Conservation (phyloP, 2,113 vertebrate genomes). For the Pogona vitticeps region DNA sequence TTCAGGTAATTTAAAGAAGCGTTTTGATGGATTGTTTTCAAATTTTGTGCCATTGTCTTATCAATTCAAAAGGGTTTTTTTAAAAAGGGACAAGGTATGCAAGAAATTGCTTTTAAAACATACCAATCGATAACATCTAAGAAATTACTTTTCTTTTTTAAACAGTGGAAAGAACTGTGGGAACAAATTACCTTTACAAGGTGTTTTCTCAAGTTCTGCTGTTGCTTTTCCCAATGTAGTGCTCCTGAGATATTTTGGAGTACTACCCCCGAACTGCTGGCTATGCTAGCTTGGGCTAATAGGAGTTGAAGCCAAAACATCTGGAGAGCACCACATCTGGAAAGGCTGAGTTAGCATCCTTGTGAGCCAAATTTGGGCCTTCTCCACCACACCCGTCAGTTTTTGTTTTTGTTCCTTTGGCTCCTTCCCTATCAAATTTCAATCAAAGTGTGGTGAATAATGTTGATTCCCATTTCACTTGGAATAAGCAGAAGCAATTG, state of each 20-base stretch:
- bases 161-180: too few relatives aligned
- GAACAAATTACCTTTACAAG: too few relatives aligned
- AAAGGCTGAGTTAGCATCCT: neutral
- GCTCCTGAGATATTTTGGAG: neutral
- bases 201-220: too few relatives aligned
- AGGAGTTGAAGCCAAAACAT: neutral
- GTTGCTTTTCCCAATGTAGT: neutral
- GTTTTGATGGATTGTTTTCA: too few relatives aligned
- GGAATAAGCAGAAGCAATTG: neutral
- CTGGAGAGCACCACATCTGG: neutral
- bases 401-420: neutral
- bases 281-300: neutral
- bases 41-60: too few relatives aligned
- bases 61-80: too few relatives aligned
- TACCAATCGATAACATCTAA: neutral
- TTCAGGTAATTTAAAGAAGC: too few relatives aligned
- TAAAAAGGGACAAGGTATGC: too few relatives aligned
- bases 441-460: neutral
- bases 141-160: neutral
- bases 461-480: neutral
- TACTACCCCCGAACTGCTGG: neutral
- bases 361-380: neutral
- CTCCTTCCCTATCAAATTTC: neutral
- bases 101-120: neutral
- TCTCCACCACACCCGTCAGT: too few relatives aligned